These are phyloP conservation scores for Chironomus riparius DNA, from an alignment of 2,888 invertebrate genomes.

Conservation along the genomic window DNA sequence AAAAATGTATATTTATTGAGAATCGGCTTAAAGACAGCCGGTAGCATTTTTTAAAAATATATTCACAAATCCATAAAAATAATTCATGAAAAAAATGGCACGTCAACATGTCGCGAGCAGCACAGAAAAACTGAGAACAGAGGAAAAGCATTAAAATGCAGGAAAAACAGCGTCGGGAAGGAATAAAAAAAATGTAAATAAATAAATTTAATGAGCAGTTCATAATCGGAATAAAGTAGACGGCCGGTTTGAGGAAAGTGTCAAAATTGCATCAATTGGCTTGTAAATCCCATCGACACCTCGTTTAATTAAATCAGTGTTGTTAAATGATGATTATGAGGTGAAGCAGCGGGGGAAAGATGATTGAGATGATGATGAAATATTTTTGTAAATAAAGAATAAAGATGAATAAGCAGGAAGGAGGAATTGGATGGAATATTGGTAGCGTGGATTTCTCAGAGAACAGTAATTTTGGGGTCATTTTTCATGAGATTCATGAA, in stretches of 20 bases:
- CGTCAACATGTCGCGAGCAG: background rate
- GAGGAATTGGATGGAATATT: too few relatives aligned
- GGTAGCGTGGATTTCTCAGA: too few relatives aligned
- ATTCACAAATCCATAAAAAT: conserved; percentile 11
- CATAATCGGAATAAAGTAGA: background rate
- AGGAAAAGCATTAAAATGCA: too few relatives aligned
- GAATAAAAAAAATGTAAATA: background rate
- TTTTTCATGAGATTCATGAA: too few relatives aligned
- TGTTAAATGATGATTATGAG: background rate
- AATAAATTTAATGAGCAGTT: background rate
- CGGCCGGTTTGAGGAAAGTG: background rate
- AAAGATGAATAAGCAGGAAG: too few relatives aligned
- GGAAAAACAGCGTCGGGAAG: background rate
- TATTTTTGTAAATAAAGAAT: too few relatives aligned
- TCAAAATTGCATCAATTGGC: background rate
- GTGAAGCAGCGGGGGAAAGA: background rate
- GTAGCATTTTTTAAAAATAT: background rate
- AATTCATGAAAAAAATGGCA: conserved; percentile 5
- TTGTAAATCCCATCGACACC: conserved; percentile 14
- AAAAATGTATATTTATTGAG: background rate
- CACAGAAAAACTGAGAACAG: too few relatives aligned
- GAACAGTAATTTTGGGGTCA: too few relatives aligned
- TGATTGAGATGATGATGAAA: background rate
- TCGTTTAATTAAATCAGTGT: conserved; percentile 12
- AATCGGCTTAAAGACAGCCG: background rate